A percentile compares a stretch with the other conserved stretches of the same genome.
These are phyloP conservation scores for Megalops cyprinoides DNA, from an alignment of 2,797 vertebrate genomes.

Conservation along the genomic window DNA sequence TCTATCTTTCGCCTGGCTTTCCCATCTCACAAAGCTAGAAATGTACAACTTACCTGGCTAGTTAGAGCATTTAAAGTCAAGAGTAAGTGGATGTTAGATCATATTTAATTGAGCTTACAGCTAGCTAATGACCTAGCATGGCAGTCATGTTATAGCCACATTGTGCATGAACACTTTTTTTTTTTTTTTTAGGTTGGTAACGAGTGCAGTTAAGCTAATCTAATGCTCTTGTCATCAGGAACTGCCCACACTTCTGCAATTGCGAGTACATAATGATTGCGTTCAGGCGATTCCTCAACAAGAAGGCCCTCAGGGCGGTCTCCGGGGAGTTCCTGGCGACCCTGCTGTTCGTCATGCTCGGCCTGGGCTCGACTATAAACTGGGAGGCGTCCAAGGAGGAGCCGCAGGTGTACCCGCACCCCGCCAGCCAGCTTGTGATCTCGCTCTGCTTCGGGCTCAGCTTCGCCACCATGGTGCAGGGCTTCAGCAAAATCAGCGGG, in stretches of 20 bases:
- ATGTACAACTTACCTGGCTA: too few species aligned
- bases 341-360: conserved; percentile 89
- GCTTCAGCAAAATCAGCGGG: conserved; percentile 92
- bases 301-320: conserved; percentile 92
- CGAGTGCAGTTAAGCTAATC: not conserved
- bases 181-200: too few species aligned
- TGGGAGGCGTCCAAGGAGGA: conserved; percentile 79
- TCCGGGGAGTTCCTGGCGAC: conserved; percentile 90
- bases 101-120: too few species aligned
- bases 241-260: conserved; percentile 79
- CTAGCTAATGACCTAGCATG: too few species aligned
- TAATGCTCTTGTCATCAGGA: conserved; percentile 70
- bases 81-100: too few species aligned
- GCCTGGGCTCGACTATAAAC: conserved; percentile 90
- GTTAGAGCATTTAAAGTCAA: too few species aligned
- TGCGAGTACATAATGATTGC: conserved; percentile 85
- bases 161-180: too few species aligned
- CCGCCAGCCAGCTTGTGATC: conserved; percentile 88
- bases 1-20: too few species aligned
- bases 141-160: too few species aligned
- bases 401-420: too few species aligned
- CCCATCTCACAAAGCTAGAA: too few species aligned
- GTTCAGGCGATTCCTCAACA: conserved; percentile 93
- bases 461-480: conserved; percentile 94
- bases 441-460: conserved; percentile 93